These are phyloP conservation scores for Euura saliciscinereae DNA, from an alignment of 1,140 invertebrate species.

Conservation along the genomic window DNA sequence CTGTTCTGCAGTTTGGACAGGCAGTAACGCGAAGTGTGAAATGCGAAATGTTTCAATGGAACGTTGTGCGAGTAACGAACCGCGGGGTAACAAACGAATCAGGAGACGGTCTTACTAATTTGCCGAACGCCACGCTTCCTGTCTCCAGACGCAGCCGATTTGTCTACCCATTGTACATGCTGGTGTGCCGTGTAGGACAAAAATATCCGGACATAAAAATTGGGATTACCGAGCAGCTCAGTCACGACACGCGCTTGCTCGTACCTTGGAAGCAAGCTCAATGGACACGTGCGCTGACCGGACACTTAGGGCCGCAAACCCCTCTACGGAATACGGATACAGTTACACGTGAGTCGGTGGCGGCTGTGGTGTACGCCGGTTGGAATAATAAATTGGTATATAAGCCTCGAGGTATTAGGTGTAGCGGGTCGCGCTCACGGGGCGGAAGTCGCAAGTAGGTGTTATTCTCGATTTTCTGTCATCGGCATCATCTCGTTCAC, in stretches of 20 bases:
- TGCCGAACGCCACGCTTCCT: no score
- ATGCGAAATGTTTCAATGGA: no score
- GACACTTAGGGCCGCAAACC: background rate
- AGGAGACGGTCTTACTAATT: no score
- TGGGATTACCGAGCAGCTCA: background rate
- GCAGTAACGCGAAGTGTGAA: no score
- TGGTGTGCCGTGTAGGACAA: background rate
- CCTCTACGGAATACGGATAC: background rate
- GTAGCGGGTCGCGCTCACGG: background rate
- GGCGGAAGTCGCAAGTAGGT: conserved; percentile 1
- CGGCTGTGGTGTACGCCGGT: background rate
- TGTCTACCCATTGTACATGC: background rate
- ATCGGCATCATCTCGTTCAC: background rate
- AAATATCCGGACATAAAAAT: background rate
- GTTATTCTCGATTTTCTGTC: conserved; percentile 7
- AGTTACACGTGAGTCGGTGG: background rate
- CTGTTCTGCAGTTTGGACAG: no score
- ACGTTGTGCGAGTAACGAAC: no score
- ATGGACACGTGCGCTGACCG: conserved; percentile 6
- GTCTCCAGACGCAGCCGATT: background rate
- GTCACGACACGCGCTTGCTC: background rate
- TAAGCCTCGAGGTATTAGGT: background rate
- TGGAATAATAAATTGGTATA: conserved; percentile 7
- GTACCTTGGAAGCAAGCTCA: background rate
- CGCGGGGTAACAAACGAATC: no score